Conservation (phyloP, 1,140 invertebrate species). For the Brachionus koreanus region DNA sequence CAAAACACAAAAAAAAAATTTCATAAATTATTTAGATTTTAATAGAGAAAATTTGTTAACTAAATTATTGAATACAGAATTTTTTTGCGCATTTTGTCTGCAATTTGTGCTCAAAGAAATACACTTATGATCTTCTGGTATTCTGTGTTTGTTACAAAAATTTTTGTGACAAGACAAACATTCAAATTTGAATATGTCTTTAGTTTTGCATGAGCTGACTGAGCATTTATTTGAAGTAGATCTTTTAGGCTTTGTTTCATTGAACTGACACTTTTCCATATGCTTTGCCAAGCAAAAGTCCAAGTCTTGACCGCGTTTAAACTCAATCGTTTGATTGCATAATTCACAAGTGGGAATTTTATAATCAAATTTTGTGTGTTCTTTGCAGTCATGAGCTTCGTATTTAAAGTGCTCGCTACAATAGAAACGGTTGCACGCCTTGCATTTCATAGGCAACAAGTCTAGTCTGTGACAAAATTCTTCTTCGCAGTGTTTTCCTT, state of each 20-base stretch:
- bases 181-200: constrained; percentile 13
- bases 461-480: constrained; percentile 27
- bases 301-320: constrained; percentile 38
- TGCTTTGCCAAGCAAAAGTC: constrained; percentile 18
- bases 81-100: not conserved
- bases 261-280: constrained; percentile 32
- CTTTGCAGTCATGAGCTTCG: constrained; percentile 29
- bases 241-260: not conserved
- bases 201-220: not conserved
- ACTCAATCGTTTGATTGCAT: constrained; percentile 24
- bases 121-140: constrained; percentile 37
- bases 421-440: constrained; percentile 22
- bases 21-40: constrained; percentile 28
- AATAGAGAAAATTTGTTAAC: constrained; percentile 18
- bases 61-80: constrained; percentile 3
- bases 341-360: constrained; percentile 37
- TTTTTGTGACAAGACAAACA: constrained; percentile 10
- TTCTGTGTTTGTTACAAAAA: constrained; percentile 37
- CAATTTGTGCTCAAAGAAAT: not conserved
- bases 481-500: constrained; percentile 41
- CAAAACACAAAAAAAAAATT: not conserved
- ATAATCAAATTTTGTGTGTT: constrained; percentile 23
- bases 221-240: not conserved
- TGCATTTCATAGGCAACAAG: constrained; percentile 35
- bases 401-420: constrained; percentile 42